Evolutionary conservation across 1,140 invertebrate species (phyloP).

Genomic region (Armadillidium nasatum): DNA sequence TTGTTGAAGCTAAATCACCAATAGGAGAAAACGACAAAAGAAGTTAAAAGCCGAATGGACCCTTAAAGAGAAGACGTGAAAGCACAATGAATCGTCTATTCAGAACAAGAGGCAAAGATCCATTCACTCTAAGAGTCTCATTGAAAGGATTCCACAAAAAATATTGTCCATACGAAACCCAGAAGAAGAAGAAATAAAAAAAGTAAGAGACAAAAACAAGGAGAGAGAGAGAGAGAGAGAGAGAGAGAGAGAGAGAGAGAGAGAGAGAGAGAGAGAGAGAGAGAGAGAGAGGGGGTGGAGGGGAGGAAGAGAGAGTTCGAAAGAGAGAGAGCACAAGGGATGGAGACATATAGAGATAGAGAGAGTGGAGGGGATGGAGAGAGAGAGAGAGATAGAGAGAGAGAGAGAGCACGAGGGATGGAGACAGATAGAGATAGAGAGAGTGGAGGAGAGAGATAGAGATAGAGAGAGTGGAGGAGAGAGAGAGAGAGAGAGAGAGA

Average conservation of each 20-base stretch:
- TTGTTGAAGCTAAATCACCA: neutral
- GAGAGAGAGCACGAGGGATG: no score
- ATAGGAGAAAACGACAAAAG: neutral
- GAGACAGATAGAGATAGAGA: neutral
- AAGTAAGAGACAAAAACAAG: no score
- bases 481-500: neutral
- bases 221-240: neutral
- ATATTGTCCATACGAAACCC: no score
- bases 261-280: slow-evolving; percentile 13
- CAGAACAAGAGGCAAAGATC: no score
- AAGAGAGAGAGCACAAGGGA: no score
- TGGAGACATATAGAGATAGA: neutral
- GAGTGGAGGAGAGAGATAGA: neutral
- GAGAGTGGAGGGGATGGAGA: neutral
- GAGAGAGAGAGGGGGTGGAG: neutral
- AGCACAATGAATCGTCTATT: no score
- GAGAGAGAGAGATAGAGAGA: no score
- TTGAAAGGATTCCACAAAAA: no score
- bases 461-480: no score
- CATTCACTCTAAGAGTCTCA: no score
- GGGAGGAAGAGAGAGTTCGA: neutral
- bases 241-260: no score
- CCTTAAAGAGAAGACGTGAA: neutral
- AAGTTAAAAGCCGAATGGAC: neutral
- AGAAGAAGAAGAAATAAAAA: no score